These are phyloP conservation scores for Parthenolecanium corni DNA, from an alignment of 2,888 invertebrate species.

Conservation along the genomic window DNA sequence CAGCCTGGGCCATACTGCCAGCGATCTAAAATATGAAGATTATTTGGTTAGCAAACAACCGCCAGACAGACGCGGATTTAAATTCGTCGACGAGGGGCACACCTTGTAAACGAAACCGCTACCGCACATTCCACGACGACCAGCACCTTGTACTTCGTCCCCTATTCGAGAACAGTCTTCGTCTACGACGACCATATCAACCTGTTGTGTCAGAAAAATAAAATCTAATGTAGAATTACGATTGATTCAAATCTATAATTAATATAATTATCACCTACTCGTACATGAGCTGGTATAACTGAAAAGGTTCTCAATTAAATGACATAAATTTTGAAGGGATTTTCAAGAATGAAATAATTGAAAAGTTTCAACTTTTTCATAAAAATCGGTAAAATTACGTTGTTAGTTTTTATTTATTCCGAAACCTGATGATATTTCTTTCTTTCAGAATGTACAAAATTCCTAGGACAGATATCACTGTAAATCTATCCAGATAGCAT, in stretches of 20 bases:
- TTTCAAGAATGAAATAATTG: no score
- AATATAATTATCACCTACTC: no score
- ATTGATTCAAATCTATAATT: no score
- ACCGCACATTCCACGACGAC: slow-evolving; percentile 9
- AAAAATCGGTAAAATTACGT: no score
- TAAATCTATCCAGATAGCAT: no score
- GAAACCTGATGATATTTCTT: no score
- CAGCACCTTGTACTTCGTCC: slow-evolving; percentile 9
- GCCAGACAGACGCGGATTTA: background rate
- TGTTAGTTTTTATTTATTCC: no score
- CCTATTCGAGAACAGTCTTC: slow-evolving; percentile 10
- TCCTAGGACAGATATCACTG: no score
- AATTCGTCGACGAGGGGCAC: background rate
- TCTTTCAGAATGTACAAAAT: no score
- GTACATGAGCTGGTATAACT: background rate
- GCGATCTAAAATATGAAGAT: slow-evolving; percentile 46
- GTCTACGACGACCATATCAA: slow-evolving; percentile 19
- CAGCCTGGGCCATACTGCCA: slow-evolving; percentile 57
- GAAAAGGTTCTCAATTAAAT: background rate
- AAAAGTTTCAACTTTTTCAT: no score
- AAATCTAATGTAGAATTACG: background rate
- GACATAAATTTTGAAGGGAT: no score
- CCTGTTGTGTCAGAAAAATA: background rate
- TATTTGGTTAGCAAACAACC: background rate
- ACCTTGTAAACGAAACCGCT: slow-evolving; percentile 22